phyloP scores from a whole-genome alignment of 2,888 invertebrate species.

The Horisme vitalbata region DNA sequence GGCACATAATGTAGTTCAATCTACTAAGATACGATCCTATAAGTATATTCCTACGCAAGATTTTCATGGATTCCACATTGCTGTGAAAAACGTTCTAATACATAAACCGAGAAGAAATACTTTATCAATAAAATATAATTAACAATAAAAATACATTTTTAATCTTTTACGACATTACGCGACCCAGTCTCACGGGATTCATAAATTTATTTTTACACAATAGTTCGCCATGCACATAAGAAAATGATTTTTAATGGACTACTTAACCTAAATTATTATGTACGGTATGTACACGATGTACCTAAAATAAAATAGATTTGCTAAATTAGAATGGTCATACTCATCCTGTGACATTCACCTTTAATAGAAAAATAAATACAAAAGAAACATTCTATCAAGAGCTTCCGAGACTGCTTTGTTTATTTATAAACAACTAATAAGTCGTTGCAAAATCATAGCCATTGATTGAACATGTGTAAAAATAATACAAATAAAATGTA shows the following conservation, averaged over 20 bases:
- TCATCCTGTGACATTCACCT: constrained; percentile 68
- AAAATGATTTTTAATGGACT: constrained; percentile 61
- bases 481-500: constrained; percentile 38
- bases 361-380: constrained; percentile 55
- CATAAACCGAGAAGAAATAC: constrained; percentile 41
- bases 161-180: constrained; percentile 42
- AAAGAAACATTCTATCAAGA: constrained; percentile 37
- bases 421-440: constrained; percentile 28
- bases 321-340: constrained; percentile 61
- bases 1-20: constrained; percentile 34
- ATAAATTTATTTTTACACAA: constrained; percentile 40
- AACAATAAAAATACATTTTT: constrained; percentile 49
- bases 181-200: constrained; percentile 38
- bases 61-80: constrained; percentile 39
- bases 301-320: constrained; percentile 56
- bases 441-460: constrained; percentile 48
- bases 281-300: constrained; percentile 67
- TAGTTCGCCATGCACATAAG: constrained; percentile 48
- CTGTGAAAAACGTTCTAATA: constrained; percentile 32
- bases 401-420: constrained; percentile 30
- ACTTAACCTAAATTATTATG: constrained; percentile 55
- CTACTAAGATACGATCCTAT: constrained; percentile 24
- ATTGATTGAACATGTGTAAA: constrained; percentile 33
- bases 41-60: constrained; percentile 36
- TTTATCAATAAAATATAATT: constrained; percentile 43